phyloP scores from a whole-genome alignment of 2,113 vertebrate species.

The Ciconia boyciana region DNA sequence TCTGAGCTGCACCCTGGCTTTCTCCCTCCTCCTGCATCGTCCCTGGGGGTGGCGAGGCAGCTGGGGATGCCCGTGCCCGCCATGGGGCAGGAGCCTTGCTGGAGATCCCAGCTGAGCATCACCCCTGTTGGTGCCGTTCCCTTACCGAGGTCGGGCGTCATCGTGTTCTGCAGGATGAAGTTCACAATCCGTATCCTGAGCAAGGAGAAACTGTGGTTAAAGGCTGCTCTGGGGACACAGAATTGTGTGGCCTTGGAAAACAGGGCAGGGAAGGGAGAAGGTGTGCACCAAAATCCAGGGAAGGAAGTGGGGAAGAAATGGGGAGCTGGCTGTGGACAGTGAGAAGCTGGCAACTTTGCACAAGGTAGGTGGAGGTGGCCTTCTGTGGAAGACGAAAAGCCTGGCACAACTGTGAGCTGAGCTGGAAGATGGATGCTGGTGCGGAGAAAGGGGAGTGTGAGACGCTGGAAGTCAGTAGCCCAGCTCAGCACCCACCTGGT shows the following conservation, averaged over 20 bases:
- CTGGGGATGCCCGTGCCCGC: background rate
- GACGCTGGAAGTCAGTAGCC: background rate
- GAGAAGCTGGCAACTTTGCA: background rate
- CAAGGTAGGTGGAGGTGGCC: background rate
- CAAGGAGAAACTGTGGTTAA: background rate
- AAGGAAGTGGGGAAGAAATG: background rate
- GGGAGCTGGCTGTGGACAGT: background rate
- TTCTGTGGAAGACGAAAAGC: background rate
- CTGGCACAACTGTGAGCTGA: background rate
- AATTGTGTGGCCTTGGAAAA: background rate
- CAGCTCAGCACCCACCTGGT: conserved; percentile 71
- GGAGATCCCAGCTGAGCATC: background rate
- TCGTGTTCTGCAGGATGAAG: conserved; percentile 77
- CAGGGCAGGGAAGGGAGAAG: background rate
- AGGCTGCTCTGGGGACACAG: background rate
- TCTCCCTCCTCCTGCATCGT: rapidly evolving
- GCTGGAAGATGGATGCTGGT: background rate
- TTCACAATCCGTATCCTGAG: conserved; percentile 85
- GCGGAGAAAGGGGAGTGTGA: background rate
- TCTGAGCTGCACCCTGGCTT: background rate
- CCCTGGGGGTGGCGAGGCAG: background rate
- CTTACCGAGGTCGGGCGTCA: conserved; percentile 69
- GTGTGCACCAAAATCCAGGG: background rate
- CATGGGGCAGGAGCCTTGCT: background rate
- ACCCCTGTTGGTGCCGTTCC: background rate